These are phyloP conservation scores for Carassius gibelio DNA, from an alignment of 2,113 vertebrate species.

Conservation along the genomic window DNA sequence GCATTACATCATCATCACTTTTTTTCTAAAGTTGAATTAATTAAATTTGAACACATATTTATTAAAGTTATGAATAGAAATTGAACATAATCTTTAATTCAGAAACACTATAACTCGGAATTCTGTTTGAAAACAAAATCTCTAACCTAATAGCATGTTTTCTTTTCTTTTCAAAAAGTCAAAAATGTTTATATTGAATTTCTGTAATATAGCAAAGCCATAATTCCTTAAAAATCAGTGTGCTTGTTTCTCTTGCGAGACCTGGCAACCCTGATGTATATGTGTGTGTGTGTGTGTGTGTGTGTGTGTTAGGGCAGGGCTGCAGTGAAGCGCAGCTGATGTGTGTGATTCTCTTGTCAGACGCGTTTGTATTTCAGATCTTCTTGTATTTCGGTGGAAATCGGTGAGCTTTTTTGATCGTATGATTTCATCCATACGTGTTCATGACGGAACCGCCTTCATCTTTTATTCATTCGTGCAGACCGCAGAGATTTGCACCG, in stretches of 20 bases:
- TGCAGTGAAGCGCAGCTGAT: conserved; percentile 34
- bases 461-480: conserved; percentile 44
- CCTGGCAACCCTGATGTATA: background rate
- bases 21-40: too few relatives aligned
- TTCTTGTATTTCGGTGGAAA: conserved; percentile 9
- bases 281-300: conserved; percentile 16
- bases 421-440: conserved; percentile 25
- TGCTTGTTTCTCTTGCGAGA: conserved; percentile 10
- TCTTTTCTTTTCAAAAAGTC: background rate
- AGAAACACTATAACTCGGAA: background rate
- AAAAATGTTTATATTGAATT: background rate
- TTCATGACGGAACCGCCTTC: conserved; percentile 18
- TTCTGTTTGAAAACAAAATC: background rate
- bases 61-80: background rate
- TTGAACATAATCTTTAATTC: background rate
- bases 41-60: background rate
- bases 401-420: background rate
- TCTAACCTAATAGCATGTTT: too few relatives aligned
- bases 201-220: background rate
- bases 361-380: background rate
- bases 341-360: conserved; percentile 17
- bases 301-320: conserved; percentile 46
- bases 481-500: conserved; percentile 31
- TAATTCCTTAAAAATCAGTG: background rate
- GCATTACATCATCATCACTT: too few relatives aligned